Percentiles rank a stretch among this genome's conserved stretches.
These are phyloP conservation scores for Heteromormyrus szaboi DNA, from an alignment of 2,797 vertebrate genomes.

Conservation along the genomic window DNA sequence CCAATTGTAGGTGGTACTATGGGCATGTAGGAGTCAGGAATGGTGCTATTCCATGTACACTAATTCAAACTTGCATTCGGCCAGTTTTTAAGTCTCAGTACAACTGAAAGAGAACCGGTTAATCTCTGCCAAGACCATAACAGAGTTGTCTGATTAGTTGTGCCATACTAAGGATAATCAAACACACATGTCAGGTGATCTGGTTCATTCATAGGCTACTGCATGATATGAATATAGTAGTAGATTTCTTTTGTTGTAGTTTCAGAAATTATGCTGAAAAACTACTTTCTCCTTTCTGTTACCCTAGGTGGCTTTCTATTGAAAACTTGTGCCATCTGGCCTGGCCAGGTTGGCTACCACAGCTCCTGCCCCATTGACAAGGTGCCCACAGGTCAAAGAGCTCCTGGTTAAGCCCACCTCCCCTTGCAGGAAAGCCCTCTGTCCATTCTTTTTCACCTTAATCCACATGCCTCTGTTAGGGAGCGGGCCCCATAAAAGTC, in stretches of 20 bases:
- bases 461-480: constrained; percentile 24
- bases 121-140: not conserved
- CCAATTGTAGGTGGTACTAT: not conserved
- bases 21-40: not conserved
- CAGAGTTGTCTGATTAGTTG: not conserved
- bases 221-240: not conserved
- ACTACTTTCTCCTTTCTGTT: constrained; percentile 11
- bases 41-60: not conserved
- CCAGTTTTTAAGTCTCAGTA: not conserved
- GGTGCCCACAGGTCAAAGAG: not conserved
- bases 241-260: not conserved
- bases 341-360: not conserved
- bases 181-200: not conserved
- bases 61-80: not conserved
- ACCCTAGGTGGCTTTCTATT: not conserved
- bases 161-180: not conserved
- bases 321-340: not conserved
- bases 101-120: not conserved
- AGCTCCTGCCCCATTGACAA: not conserved
- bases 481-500: constrained; percentile 40
- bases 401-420: not conserved
- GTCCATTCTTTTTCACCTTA: not conserved
- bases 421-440: not conserved
- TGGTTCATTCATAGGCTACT: not conserved
- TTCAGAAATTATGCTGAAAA: constrained; percentile 17